phyloP scores from a whole-genome alignment of 2,797 vertebrate genomes.

The Rhynchonycteris naso region DNA sequence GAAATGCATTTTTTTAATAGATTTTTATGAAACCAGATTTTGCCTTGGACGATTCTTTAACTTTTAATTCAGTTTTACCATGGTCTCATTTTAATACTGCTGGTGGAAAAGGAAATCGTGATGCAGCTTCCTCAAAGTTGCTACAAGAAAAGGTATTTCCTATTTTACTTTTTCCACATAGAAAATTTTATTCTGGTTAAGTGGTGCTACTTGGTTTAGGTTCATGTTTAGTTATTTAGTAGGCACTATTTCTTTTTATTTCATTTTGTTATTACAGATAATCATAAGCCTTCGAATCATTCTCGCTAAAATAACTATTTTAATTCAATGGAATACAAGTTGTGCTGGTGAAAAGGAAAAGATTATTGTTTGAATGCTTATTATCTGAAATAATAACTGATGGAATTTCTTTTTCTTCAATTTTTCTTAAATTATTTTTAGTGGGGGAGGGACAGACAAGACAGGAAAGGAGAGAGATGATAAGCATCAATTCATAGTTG shows the following conservation, averaged over 20 bases:
- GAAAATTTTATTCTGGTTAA: slow-evolving; percentile 36
- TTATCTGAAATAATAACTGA: slow-evolving; percentile 32
- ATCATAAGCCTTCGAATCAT: slow-evolving; percentile 8
- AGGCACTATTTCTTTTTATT: background rate
- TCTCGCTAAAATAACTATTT: slow-evolving; percentile 53
- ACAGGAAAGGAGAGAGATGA: no score
- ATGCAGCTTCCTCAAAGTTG: slow-evolving; percentile 95
- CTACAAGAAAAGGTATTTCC: slow-evolving; percentile 96
- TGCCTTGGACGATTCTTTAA: slow-evolving; percentile 95
- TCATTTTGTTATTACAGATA: slow-evolving; percentile 47
- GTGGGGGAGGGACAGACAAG: no score
- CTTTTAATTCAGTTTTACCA: slow-evolving; percentile 96
- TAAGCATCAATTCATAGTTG: no score
- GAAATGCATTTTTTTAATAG: slow-evolving; percentile 85
- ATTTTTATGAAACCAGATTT: slow-evolving; percentile 99
- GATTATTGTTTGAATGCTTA: slow-evolving; percentile 11
- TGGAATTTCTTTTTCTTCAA: slow-evolving; percentile 16
- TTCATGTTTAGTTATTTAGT: slow-evolving; percentile 63
- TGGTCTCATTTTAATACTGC: slow-evolving; percentile 98
- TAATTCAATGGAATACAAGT: background rate
- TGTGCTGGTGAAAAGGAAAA: slow-evolving; percentile 41
- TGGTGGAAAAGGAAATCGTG: slow-evolving; percentile 93
- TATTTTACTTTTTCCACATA: slow-evolving; percentile 32
- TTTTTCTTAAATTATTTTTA: no score
- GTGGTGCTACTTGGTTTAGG: background rate